phyloP scores from a whole-genome alignment of 2,888 invertebrate genomes.

The Sesia bembeciformis region DNA sequence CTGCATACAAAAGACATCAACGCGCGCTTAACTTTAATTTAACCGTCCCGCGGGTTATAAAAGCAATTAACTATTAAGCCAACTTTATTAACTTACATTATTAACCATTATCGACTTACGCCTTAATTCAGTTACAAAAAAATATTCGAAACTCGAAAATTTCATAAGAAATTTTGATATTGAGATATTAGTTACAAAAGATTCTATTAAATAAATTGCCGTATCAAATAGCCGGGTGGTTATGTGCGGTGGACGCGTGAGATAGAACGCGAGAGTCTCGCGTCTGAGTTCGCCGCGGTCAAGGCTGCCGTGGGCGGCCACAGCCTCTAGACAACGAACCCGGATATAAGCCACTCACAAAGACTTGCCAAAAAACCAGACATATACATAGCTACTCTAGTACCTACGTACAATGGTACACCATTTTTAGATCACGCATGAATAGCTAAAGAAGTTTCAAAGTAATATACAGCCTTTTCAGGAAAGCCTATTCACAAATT shows the following conservation, averaged over 20 bases:
- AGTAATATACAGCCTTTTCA: too few species aligned
- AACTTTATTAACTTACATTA: too few species aligned
- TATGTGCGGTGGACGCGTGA: slow-evolving; percentile 12
- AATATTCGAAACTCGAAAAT: too few species aligned
- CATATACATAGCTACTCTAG: too few species aligned
- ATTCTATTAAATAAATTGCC: background rate
- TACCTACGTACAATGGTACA: too few species aligned
- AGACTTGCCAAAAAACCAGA: slow-evolving; percentile 5
- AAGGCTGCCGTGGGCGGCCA: slow-evolving; percentile 60
- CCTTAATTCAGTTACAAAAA: too few species aligned
- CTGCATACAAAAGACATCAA: slow-evolving; percentile 54
- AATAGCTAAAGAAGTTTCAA: too few species aligned
- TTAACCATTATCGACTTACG: too few species aligned
- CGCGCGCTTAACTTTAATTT: slow-evolving; percentile 24
- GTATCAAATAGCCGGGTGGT: background rate
- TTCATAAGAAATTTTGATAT: background rate
- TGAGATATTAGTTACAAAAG: background rate
- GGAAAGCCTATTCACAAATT: too few species aligned
- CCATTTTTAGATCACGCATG: too few species aligned
- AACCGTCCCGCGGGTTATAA: background rate
- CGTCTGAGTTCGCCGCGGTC: slow-evolving; percentile 53
- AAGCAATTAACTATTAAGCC: background rate
- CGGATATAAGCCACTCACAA: slow-evolving; percentile 40
- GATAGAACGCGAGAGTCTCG: slow-evolving; percentile 15
- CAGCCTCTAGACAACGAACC: slow-evolving; percentile 46